Conservation (phyloP, 2,797 vertebrate species). For the Vultur gryphus region DNA sequence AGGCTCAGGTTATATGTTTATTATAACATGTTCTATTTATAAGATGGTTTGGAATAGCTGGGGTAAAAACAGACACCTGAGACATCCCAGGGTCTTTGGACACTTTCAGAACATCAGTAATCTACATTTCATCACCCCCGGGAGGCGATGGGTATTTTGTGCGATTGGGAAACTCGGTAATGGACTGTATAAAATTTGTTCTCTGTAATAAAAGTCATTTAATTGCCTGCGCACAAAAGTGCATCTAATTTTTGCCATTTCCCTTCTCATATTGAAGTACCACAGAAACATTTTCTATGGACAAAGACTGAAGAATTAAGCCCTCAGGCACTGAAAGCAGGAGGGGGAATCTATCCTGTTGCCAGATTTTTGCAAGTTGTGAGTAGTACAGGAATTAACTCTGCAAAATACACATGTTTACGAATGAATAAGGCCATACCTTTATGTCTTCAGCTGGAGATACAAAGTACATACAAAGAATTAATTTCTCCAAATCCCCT, state of each 20-base stretch:
- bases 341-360: not conserved
- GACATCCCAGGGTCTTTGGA: not conserved
- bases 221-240: not conserved
- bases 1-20: not conserved
- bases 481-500: not conserved
- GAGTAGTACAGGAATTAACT: not conserved
- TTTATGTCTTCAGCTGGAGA: not conserved
- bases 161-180: not conserved
- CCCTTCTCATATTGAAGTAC: not conserved
- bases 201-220: not conserved
- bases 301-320: not conserved
- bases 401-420: not conserved
- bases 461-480: not conserved
- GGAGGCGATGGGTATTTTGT: not conserved
- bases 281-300: not conserved
- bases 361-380: not conserved
- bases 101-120: not conserved
- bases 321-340: not conserved
- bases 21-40: not conserved
- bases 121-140: not conserved
- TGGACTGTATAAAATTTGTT: not conserved
- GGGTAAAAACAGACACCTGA: not conserved
- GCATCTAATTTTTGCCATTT: not conserved
- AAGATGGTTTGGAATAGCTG: not conserved
- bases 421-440: rapidly evolving